Evolutionary conservation across 2,888 invertebrate species (phyloP).

Genomic region (Drosophila anceps): DNA sequence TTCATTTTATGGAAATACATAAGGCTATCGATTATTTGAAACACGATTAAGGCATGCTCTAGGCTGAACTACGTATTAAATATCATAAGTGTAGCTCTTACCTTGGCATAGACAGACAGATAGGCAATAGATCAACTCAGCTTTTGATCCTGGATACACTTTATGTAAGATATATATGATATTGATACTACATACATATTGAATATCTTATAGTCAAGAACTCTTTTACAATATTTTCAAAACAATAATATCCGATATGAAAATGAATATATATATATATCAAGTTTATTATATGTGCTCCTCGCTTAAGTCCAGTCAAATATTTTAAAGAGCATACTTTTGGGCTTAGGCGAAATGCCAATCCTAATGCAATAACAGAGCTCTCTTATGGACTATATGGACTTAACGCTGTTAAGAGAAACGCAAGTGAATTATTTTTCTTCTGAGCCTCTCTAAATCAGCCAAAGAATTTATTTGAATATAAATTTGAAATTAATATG

Average conservation of each 20-base stretch:
- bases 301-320: background rate
- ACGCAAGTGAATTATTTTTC: background rate
- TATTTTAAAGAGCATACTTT: conserved; percentile 15
- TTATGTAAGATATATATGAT: background rate
- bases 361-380: background rate
- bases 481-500: conserved; percentile 6
- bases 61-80: background rate
- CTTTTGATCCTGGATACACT: too few relatives aligned
- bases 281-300: background rate
- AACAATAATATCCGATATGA: background rate
- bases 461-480: conserved; percentile 2
- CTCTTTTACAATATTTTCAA: background rate
- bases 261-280: background rate
- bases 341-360: background rate
- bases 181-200: background rate
- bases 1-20: background rate
- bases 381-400: background rate
- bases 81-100: background rate
- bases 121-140: background rate
- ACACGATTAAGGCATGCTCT: too few relatives aligned
- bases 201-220: background rate
- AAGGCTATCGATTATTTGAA: background rate
- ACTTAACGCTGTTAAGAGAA: background rate
- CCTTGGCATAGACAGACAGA: too few relatives aligned
- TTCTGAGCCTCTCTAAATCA: background rate